Evolutionary conservation across 2,113 vertebrate genomes (phyloP).

Genomic region (Pampusana beccarii): DNA sequence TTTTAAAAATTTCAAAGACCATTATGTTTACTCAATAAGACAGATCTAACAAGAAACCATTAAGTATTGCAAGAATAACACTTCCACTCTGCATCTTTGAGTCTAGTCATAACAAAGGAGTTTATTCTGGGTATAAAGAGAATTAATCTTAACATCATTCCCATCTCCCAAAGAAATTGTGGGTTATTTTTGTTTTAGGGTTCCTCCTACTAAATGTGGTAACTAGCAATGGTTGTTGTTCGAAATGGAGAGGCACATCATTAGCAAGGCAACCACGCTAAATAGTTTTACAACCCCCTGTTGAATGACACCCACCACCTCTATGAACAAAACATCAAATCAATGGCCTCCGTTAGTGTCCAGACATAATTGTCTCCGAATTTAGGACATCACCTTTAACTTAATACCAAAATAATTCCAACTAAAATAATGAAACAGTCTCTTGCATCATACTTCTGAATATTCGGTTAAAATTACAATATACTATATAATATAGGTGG

Average conservation of each 20-base stretch:
- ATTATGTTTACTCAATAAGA: not conserved
- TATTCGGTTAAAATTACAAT: not conserved
- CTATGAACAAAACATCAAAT: not conserved
- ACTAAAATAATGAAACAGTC: not conserved
- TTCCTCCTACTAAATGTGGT: not conserved
- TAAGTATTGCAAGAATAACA: not conserved
- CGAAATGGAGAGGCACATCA: not conserved
- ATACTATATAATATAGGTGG: not conserved
- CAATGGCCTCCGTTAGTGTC: not conserved
- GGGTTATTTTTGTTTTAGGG: not conserved
- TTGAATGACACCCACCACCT: not conserved
- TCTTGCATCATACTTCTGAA: not conserved
- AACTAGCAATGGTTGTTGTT: not conserved
- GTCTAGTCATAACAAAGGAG: not conserved
- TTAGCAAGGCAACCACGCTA: not conserved
- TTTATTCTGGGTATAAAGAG: not conserved
- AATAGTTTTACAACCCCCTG: not conserved
- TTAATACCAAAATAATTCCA: not conserved
- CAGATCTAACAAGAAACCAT: not conserved
- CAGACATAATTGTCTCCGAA: not conserved
- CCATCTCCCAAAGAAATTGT: not conserved
- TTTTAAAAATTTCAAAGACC: not conserved
- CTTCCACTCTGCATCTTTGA: not conserved
- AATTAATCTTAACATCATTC: not conserved
- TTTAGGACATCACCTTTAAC: not conserved